A percentile compares a stretch with the other conserved stretches of the same genome.
phyloP scores from a whole-genome alignment of 1,140 invertebrate genomes.

The Trichonephila clavipes region DNA sequence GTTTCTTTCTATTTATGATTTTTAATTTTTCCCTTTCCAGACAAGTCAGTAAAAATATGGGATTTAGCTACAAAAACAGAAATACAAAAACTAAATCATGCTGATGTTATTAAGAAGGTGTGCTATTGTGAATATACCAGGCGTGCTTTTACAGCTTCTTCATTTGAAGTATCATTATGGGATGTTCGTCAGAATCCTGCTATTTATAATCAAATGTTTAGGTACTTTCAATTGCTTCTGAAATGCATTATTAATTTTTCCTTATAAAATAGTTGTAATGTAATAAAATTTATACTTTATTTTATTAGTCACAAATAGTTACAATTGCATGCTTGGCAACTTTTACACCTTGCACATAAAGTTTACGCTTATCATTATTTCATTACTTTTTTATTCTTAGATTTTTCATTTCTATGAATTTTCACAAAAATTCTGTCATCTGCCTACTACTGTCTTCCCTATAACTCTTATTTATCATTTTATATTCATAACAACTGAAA shows the following conservation, averaged over 20 bases:
- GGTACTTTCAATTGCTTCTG: conserved; percentile 52
- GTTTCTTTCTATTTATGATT: too few species aligned
- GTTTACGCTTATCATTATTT: too few species aligned
- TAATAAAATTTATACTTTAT: too few species aligned
- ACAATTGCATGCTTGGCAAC: too few species aligned
- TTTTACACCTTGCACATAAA: too few species aligned
- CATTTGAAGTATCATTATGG: conserved; percentile 90
- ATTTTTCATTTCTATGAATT: too few species aligned
- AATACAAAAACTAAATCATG: conserved; percentile 85
- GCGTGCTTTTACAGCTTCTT: conserved; percentile 89
- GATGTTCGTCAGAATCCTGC: conserved; percentile 85
- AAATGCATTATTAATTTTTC: background rate
- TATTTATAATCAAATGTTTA: conserved; percentile 87
- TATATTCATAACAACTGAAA: too few species aligned
- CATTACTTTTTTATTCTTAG: too few species aligned
- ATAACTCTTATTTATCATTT: too few species aligned
- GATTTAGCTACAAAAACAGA: conserved; percentile 89
- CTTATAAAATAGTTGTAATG: background rate
- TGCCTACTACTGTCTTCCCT: too few species aligned
- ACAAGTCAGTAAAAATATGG: conserved; percentile 93
- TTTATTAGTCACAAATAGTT: too few species aligned
- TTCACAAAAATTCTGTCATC: too few species aligned
- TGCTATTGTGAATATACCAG: conserved; percentile 85
- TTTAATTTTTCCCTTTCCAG: conserved; percentile 81
- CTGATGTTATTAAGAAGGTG: conserved; percentile 89